These are phyloP conservation scores for Lagopus leucura DNA, from an alignment of 2,113 vertebrate species.

Conservation along the genomic window DNA sequence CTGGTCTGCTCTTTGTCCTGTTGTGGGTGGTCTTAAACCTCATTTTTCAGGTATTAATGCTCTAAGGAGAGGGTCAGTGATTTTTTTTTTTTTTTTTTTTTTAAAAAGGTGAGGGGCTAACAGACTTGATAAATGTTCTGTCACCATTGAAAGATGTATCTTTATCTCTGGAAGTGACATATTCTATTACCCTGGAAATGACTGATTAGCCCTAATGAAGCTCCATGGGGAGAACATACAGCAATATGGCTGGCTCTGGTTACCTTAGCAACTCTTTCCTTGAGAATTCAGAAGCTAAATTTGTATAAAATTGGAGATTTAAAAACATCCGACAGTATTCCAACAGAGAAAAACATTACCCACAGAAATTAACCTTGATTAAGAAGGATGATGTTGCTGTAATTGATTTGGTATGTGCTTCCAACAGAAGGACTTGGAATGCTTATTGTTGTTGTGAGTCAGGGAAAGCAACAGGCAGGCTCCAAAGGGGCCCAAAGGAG, in stretches of 20 bases:
- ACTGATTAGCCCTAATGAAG: constrained; percentile 72
- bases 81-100: background rate
- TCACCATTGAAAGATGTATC: constrained; percentile 70
- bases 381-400: constrained; percentile 58
- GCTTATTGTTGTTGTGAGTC: background rate
- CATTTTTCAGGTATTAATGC: constrained; percentile 10
- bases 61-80: background rate
- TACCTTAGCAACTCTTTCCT: constrained; percentile 79
- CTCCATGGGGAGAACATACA: constrained; percentile 60
- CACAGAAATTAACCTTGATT: constrained; percentile 76
- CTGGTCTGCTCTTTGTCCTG: background rate
- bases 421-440: constrained; percentile 8
- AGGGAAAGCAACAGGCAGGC: background rate
- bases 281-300: constrained; percentile 72
- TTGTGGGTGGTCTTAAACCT: constrained; percentile 10
- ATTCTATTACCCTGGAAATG: constrained; percentile 66
- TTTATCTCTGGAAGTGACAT: constrained; percentile 43
- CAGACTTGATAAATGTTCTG: constrained; percentile 53
- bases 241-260: constrained; percentile 71
- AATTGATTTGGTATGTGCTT: constrained; percentile 15
- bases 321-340: constrained; percentile 67
- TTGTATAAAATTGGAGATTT: constrained; percentile 72
- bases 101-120: constrained; percentile 54
- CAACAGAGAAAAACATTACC: constrained; percentile 65
- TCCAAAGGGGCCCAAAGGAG: background rate